Conservation (phyloP, 1,140 invertebrate species). For the Tetramorium alpestre region DNA sequence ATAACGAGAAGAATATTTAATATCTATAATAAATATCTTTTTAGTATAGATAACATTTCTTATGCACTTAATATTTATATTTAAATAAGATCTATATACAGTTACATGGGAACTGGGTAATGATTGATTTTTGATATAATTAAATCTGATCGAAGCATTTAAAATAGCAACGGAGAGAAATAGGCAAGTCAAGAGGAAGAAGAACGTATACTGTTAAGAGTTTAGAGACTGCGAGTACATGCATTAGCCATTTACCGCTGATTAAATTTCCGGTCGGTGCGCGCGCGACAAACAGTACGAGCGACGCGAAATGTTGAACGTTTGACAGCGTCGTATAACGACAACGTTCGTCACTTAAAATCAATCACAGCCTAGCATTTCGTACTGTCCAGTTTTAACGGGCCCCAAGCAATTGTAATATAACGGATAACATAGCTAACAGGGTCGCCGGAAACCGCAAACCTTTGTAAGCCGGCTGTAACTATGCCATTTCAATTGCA, state of each 20-base stretch:
- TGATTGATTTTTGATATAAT: slow-evolving; percentile 14
- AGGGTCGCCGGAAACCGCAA: slow-evolving; percentile 19
- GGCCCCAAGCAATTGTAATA: slow-evolving; percentile 40
- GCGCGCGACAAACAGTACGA: slow-evolving; percentile 28
- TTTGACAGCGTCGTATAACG: slow-evolving; percentile 41
- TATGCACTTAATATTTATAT: background rate
- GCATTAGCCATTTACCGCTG: slow-evolving; percentile 56
- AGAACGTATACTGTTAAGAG: slow-evolving; percentile 24
- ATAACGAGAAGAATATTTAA: background rate
- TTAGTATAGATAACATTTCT: background rate
- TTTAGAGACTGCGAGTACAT: slow-evolving; percentile 28
- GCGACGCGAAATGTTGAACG: slow-evolving; percentile 20
- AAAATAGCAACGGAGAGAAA: background rate
- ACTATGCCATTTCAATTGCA: background rate
- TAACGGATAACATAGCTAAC: background rate
- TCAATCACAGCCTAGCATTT: slow-evolving; percentile 23
- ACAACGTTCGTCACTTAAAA: slow-evolving; percentile 50
- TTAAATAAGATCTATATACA: background rate
- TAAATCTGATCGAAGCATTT: background rate
- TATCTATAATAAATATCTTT: background rate
- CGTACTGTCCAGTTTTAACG: slow-evolving; percentile 25
- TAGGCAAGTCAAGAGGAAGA: background rate
- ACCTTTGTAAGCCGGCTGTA: slow-evolving; percentile 14
- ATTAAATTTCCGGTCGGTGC: slow-evolving; percentile 53
- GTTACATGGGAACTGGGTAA: background rate